A percentile compares a stretch with the other conserved stretches of the same genome.
phyloP scores from a whole-genome alignment of 92 coral and sea anemone species.

The Phenganax subtilis region DNA sequence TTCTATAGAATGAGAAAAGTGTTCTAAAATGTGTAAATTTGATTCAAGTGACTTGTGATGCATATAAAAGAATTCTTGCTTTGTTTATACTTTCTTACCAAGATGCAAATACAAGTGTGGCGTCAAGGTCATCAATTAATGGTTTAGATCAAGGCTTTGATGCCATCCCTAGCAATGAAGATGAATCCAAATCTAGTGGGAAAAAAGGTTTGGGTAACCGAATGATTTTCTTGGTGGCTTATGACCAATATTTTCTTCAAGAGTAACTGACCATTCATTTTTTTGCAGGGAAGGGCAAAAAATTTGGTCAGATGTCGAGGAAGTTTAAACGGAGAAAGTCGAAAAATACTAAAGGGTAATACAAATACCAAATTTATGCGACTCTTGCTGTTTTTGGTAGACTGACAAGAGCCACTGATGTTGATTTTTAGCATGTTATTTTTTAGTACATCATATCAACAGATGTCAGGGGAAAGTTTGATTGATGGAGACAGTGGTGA shows the following conservation, averaged over 20 bases:
- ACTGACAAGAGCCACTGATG: no score
- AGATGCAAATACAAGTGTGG: background rate
- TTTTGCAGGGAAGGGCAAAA: slow-evolving; percentile 73
- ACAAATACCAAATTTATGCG: no score
- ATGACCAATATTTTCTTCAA: no score
- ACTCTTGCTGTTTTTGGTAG: no score
- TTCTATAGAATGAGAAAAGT: background rate
- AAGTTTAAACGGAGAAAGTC: slow-evolving; percentile 75
- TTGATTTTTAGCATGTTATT: background rate
- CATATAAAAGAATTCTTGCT: background rate
- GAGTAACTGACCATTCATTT: background rate
- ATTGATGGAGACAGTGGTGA: slow-evolving; percentile 27
- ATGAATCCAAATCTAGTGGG: background rate
- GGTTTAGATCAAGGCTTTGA: slow-evolving; percentile 24
- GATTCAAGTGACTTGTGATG: no score
- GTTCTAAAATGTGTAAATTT: background rate
- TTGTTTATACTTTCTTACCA: slow-evolving; percentile 14
- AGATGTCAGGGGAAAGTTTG: slow-evolving; percentile 17
- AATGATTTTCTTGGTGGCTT: no score
- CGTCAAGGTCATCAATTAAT: background rate
- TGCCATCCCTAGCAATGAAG: slow-evolving; percentile 15
- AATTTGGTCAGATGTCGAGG: slow-evolving; percentile 83
- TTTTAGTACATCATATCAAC: slow-evolving; percentile 22
- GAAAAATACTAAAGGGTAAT: slow-evolving; percentile 66
- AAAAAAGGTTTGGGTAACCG: background rate